Percentiles rank a stretch among this genome's conserved stretches.
Evolutionary conservation across 2,888 invertebrate genomes (phyloP).

Genomic region (Nymphalis c-album): DNA sequence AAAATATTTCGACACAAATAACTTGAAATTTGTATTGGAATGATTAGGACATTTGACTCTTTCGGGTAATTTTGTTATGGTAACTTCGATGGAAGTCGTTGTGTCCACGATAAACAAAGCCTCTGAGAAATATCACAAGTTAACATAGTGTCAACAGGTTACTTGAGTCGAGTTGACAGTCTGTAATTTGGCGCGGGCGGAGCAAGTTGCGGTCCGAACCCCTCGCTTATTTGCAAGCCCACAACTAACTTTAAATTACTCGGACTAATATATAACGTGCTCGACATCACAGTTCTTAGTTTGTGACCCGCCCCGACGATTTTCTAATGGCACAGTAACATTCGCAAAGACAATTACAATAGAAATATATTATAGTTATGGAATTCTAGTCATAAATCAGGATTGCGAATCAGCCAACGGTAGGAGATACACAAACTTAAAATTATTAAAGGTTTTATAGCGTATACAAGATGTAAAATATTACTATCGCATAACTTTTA

Average conservation of each 20-base stretch:
- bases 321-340: conserved; percentile 48
- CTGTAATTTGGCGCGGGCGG: conserved; percentile 72
- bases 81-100: conserved; percentile 48
- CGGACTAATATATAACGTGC: conserved; percentile 66
- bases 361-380: conserved; percentile 41
- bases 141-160: conserved; percentile 75
- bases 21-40: background rate
- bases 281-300: conserved; percentile 58
- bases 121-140: conserved; percentile 56
- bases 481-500: background rate
- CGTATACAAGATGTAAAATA: background rate
- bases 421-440: background rate
- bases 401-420: background rate
- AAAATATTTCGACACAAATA: too few species aligned
- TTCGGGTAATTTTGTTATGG: conserved; percentile 10
- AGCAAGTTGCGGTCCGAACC: conserved; percentile 64
- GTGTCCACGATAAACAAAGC: conserved; percentile 60
- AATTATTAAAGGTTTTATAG: background rate
- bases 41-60: background rate
- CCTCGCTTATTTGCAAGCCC: conserved; percentile 70
- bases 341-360: conserved; percentile 20
- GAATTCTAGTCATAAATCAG: background rate
- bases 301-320: conserved; percentile 54
- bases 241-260: conserved; percentile 72
- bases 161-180: conserved; percentile 74